These are phyloP conservation scores for Cottus gobio DNA, from an alignment of 2,113 vertebrate genomes.

Conservation along the genomic window DNA sequence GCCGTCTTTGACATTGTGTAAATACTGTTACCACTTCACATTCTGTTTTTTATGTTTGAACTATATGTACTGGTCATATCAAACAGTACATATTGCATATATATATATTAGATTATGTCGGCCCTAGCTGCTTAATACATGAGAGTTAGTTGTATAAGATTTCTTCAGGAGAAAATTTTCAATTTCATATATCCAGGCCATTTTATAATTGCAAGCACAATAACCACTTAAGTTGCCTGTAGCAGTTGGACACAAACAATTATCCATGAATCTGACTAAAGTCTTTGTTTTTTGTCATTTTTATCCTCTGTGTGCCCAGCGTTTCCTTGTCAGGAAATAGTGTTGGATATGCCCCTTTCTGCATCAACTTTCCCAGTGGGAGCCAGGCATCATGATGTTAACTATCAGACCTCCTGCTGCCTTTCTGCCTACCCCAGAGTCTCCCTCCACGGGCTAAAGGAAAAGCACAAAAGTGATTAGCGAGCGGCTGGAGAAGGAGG, in stretches of 20 bases:
- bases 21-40: background rate
- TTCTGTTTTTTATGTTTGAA: background rate
- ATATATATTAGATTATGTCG: too few species aligned
- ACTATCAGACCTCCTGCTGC: conserved; percentile 65
- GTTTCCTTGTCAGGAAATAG: conserved; percentile 67
- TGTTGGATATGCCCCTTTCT: conserved; percentile 70
- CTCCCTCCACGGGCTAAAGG: conserved; percentile 71
- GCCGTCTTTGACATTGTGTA: background rate
- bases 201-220: conserved; percentile 19
- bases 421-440: conserved; percentile 66
- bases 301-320: conserved; percentile 56
- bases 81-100: background rate
- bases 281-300: conserved; percentile 67
- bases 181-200: conserved; percentile 24
- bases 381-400: conserved; percentile 62
- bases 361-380: conserved; percentile 63
- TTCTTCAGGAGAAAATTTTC: conserved; percentile 21
- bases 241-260: conserved; percentile 53
- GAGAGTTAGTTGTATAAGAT: background rate
- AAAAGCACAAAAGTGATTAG: conserved; percentile 83
- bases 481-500: conserved; percentile 56
- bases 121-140: conserved; percentile 6
- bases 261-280: conserved; percentile 65
- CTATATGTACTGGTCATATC: background rate
- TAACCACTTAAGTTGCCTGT: conserved; percentile 48